Base-by-base conservation (phyloP, 2,888 invertebrate genomes). In the Byasa hedistus region DNA sequence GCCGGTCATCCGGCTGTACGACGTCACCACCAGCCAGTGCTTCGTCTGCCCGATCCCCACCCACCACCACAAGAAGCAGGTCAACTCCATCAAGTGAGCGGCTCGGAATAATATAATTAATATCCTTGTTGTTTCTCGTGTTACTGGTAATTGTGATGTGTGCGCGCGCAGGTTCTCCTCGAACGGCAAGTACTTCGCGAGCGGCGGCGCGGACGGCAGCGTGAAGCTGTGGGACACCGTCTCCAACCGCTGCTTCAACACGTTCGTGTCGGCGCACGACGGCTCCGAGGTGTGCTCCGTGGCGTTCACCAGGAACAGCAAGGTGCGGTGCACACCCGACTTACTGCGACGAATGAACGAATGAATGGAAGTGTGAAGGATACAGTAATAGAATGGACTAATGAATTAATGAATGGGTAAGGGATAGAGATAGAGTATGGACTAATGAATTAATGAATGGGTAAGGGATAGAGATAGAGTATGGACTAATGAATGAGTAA, bases 211-310 rank as follows among this genome's bases (percentile, higher is more conserved):
- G 69, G 99, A 99, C 80, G 99, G 99, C 0, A 94, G 95, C 66
- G 97, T 99, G 10, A 99, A 99, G 83, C 87, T 99, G 0, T 99
- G 99, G 99, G 99, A 99, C 86, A 99, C 98, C 0, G 96, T 99
- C 0, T 98, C 98, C 8, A 94, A 94, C 32, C 93, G 97, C 59
- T 99, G 99, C 79, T 95, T 99, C 71, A 98, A 98, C 80, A 98
- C 98, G 0, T 98, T 99, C 82, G 89, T 94, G 0, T 96, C 96
- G 81, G 99, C 99, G 0, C 99, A 99, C 82, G 98, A 98, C 70
- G 98, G 98, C 0, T 94, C 96, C 0, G 97, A 98, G 87, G 96
- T 99, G 39, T 98, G 98, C 79, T 99, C 99, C 0, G 97, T 98
- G 0, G 93, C 95, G 1, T 99, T 99, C 85, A 97, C 98, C 0